Evolutionary conservation across 2,888 invertebrate genomes (phyloP), one percentile per base, ranked within the genome.

Genomic region (Archips xylosteana): DNA sequence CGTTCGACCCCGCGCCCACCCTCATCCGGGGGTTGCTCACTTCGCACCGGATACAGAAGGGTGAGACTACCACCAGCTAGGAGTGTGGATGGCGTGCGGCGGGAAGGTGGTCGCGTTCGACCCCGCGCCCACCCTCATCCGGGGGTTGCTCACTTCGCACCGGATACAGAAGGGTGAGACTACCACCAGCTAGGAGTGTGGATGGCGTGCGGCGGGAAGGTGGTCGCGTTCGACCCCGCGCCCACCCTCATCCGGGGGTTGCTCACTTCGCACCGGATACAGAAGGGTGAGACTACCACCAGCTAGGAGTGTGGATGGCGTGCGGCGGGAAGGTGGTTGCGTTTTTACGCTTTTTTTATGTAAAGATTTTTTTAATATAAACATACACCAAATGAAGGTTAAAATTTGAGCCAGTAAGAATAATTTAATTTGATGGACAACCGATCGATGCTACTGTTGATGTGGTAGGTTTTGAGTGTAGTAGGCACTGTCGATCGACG

Each of bases 81-180:
- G n/a, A n/a, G n/a, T n/a, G n/a, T n/a, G n/a, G n/a, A n/a, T n/a
- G n/a, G n/a, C n/a, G n/a, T 82, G 89, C 0, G 92, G 91, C 0
- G 94, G 94, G 0, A 88, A 87, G 70, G 89, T 94, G 49, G 93
- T 94, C 10, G 94, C 87, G 0, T 94, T 92, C 75, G 94, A 94
- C 67, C 89, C 94, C 0, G 94, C 93, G 0, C 94, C 94, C 2
- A 91, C 92, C 0, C 71, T 91, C 10, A 23, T 71, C 1, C 89
- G 87, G 76, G 94, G 93, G 0, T 74, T 87, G 78, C 82, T 94
- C 0, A 92, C 92, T 0, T 32, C 78, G 2, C 89, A 90, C 54
- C 81, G 94, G 72, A 89, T 94, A 1, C 77, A 76, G 60, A 92
- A 91, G 75, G 94, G 93, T 92, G 0, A 78, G 81, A n/a, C n/a